Conservation (phyloP, 2,113 vertebrate species). For the Empidonax traillii region DNA sequence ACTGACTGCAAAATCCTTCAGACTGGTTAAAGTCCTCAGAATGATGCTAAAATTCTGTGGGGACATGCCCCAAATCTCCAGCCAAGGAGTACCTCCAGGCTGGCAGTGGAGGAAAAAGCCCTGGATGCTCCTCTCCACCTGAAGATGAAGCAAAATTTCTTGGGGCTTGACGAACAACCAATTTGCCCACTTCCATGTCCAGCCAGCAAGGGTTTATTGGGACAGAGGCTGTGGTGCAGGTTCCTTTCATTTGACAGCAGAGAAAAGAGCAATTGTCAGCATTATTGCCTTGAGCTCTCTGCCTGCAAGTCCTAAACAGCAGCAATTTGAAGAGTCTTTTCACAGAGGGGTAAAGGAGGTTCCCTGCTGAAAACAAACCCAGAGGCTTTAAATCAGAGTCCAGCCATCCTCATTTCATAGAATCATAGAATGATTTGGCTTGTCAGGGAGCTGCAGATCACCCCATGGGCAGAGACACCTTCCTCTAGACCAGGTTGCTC, state of each 20-base stretch:
- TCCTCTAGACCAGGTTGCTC: rapidly evolving
- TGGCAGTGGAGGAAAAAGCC: background rate
- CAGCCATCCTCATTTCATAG: background rate
- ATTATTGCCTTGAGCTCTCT: background rate
- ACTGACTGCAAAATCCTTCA: background rate
- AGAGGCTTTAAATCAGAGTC: background rate
- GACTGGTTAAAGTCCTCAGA: background rate
- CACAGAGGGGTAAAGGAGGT: background rate
- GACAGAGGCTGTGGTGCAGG: background rate
- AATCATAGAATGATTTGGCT: background rate
- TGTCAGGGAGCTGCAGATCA: background rate
- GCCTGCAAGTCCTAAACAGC: background rate
- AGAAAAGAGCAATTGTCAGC: background rate
- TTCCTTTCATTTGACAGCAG: background rate
- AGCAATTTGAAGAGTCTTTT: background rate
- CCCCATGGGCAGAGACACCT: background rate
- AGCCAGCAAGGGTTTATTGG: background rate
- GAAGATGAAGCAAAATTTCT: background rate
- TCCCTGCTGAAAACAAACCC: background rate
- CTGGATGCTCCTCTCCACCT: background rate
- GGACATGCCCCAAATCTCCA: background rate
- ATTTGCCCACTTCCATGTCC: background rate
- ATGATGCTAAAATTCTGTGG: background rate
- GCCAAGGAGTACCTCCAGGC: rapidly evolving
- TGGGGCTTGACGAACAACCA: background rate